These are phyloP conservation scores for Sebastes vulpes DNA, from an alignment of 2,797 vertebrate species.

Conservation along the genomic window DNA sequence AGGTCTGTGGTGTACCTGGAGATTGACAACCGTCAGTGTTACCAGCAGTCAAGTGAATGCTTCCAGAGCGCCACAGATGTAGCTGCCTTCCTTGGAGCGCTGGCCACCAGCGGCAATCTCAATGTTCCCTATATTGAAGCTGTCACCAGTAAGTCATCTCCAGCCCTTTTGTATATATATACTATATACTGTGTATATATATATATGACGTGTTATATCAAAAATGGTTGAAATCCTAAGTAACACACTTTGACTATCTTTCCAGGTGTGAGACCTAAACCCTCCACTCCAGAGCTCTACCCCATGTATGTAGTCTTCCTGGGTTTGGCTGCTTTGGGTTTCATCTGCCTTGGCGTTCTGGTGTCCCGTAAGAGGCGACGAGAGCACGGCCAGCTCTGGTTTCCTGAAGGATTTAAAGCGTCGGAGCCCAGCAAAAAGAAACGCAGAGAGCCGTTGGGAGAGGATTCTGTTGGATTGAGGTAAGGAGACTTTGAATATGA, in stretches of 20 bases:
- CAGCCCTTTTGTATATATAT: not conserved
- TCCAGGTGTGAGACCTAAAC: conserved; percentile 88
- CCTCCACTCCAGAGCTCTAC: conserved; percentile 83
- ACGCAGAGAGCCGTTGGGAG: conserved; percentile 93
- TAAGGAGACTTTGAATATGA: conserved; percentile 75
- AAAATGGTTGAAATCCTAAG: not conserved
- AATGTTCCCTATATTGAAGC: conserved; percentile 98
- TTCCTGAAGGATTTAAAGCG: conserved; percentile 94
- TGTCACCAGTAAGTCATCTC: conserved; percentile 91
- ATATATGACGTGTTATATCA: not conserved
- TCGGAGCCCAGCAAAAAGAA: conserved; percentile 96
- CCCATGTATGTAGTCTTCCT: conserved; percentile 91
- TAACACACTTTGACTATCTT: conserved; percentile 32
- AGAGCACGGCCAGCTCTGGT: conserved; percentile 98
- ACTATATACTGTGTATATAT: not conserved
- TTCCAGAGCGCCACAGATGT: conserved; percentile 97
- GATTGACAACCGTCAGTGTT: conserved; percentile 98
- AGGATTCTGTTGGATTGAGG: conserved; percentile 97
- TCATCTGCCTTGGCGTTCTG: conserved; percentile 92
- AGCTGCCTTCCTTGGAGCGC: conserved; percentile 95
- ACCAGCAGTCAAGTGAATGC: conserved; percentile 94
- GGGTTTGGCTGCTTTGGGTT: conserved; percentile 86
- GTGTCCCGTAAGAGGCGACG: conserved; percentile 93
- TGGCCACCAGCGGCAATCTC: conserved; percentile 94
- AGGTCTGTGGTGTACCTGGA: conserved; percentile 95